phyloP scores from a whole-genome alignment of 2,888 invertebrate genomes.

The Pterobdella sp. region DNA sequence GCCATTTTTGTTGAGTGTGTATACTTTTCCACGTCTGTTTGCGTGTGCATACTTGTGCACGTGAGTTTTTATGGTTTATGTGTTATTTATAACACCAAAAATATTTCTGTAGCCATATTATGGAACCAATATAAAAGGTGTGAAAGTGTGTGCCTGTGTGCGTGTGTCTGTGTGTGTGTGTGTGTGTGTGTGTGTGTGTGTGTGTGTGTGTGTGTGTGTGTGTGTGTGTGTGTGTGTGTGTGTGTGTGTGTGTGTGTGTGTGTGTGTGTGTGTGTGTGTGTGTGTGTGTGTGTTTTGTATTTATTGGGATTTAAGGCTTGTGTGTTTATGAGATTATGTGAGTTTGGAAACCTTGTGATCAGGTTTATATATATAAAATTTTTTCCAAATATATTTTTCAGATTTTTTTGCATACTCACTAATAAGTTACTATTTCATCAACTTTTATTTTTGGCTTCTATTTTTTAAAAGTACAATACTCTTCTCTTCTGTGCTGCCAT shows the following conservation, averaged over 20 bases:
- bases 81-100: no score
- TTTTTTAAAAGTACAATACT: no score
- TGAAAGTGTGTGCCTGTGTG: slow-evolving; percentile 4
- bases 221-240: slow-evolving; percentile 21
- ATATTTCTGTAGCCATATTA: no score
- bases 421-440: no score
- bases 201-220: slow-evolving; percentile 20
- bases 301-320: no score
- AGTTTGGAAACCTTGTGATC: neutral
- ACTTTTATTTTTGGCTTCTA: no score
- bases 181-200: slow-evolving; percentile 17
- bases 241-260: slow-evolving; percentile 22
- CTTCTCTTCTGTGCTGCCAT: no score
- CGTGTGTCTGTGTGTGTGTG: slow-evolving; percentile 1
- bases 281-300: slow-evolving; percentile 12
- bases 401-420: no score
- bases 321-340: slow-evolving; percentile 3
- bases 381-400: no score
- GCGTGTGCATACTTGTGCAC: neutral
- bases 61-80: neutral
- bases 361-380: no score
- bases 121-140: neutral
- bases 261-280: slow-evolving; percentile 23
- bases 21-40: neutral
- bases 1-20: neutral